Percentiles rank a stretch among this genome's conserved stretches.
These are phyloP conservation scores for Lepidothrix coronata DNA, from an alignment of 2,113 vertebrate genomes.

Conservation along the genomic window DNA sequence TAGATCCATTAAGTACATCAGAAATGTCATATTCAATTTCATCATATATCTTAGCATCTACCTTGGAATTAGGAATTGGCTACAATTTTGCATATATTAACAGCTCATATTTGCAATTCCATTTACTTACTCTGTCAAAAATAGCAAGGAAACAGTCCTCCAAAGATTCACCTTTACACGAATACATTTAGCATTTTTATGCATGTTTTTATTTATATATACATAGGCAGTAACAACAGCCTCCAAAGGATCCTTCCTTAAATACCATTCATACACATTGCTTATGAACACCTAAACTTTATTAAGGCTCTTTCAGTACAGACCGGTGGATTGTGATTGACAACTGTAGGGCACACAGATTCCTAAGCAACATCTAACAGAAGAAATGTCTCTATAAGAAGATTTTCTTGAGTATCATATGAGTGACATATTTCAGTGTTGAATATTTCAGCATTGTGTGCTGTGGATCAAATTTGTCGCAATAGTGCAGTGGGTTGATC, in stretches of 20 bases:
- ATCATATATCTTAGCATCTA: neutral
- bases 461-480: neutral
- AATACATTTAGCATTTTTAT: neutral
- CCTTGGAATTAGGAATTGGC: neutral
- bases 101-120: neutral
- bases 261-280: neutral
- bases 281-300: neutral
- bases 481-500: accelerated
- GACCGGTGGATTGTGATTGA: neutral
- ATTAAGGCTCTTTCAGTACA: neutral
- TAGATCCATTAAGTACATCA: neutral
- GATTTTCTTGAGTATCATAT: neutral
- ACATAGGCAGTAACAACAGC: neutral
- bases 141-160: neutral
- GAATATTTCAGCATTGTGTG: neutral
- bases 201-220: neutral
- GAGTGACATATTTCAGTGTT: neutral
- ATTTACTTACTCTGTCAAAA: neutral
- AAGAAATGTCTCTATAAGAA: neutral
- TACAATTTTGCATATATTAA: neutral
- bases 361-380: neutral
- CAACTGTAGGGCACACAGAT: accelerated
- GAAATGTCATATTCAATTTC: neutral
- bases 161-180: neutral
- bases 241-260: neutral